Evolutionary conservation across 1,140 invertebrate genomes (phyloP).

Genomic region (Zaprionus kolodkinae): DNA sequence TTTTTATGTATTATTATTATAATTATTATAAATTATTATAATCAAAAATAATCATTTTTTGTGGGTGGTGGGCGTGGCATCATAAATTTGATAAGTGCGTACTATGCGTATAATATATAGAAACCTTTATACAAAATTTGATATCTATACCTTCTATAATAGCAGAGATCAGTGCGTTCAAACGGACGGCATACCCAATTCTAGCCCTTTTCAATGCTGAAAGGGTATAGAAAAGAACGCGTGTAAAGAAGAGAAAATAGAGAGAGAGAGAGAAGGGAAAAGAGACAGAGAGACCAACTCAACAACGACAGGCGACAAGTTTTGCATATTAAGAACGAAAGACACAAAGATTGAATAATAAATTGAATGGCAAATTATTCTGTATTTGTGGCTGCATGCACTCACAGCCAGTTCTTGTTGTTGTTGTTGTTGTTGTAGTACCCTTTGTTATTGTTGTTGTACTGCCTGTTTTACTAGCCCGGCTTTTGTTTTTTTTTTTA

Average conservation of each 20-base stretch:
- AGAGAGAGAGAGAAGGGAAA: slow-evolving; percentile 1
- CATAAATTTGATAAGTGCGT: no score
- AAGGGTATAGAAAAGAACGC: no score
- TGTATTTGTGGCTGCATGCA: slow-evolving; percentile 37
- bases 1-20: no score
- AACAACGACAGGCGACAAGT: slow-evolving; percentile 58
- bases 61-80: no score
- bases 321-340: slow-evolving; percentile 73
- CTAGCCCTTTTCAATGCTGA: no score
- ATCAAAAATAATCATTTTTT: no score
- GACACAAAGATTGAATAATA: slow-evolving; percentile 48
- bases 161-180: no score
- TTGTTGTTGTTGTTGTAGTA: slow-evolving; percentile 21
- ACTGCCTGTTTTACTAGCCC: background rate
- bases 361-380: slow-evolving; percentile 53
- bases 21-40: no score
- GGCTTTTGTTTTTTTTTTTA: slow-evolving; percentile 38
- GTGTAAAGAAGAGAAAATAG: slow-evolving; percentile 14
- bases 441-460: slow-evolving; percentile 2
- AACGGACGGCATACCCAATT: no score
- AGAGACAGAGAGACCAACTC: slow-evolving; percentile 11
- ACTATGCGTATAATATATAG: no score
- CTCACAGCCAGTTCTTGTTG: slow-evolving; percentile 15
- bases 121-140: no score
- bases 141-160: no score